Base-by-base conservation (phyloP, 2,113 vertebrate species). In the Xenopus borealis region DNA sequence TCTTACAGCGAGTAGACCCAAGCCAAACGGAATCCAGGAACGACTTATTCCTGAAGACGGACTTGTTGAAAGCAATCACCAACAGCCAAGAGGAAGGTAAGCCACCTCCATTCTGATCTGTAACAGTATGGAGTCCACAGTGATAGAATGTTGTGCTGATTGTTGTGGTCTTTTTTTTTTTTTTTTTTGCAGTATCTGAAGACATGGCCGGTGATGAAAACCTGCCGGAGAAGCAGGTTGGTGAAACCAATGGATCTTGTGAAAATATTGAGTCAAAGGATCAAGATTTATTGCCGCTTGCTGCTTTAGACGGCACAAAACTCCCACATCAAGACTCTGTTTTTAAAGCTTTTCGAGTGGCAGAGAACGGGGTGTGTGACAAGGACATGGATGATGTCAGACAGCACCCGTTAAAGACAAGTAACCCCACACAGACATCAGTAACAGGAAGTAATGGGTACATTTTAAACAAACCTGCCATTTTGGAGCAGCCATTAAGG, bases 361-460 rank as follows among this genome's bases (percentile, higher is more conserved):
- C 90, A 0, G 95, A 98, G 63, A 99, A 98, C 0, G 97, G 96
- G 62, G 78, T 92, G 53, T 83, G 82, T 0, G 96, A 95, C 66
- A 81, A 78, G 79, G 91, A 90, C 27, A 16, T 78, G 0, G 90
- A 89, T 23, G 53, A 27, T 27, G 23, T 27, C 23, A 27, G 86
- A 75, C 87, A 85, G 2, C 86, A 83, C 2, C 90, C 89, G 0
- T 69, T 88, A 68, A 81, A 84, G 71, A 5, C 89, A 9, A 89
- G 84, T 57, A 80, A 93, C 88, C 81, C 91, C 86, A 78, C 92
- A 62, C 93, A 93, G 83, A 87, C 92, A 40, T 90, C 92, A 0
- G 79, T 92, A 10, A 86, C 91, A 0, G 91, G 89, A 72, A 98
- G 96, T 88, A 99, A 98, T 30, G 90, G 90, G 1, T 90, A 88